These are phyloP conservation scores for Xenentodon cancila DNA, from an alignment of 2,797 vertebrate genomes.

Conservation along the genomic window DNA sequence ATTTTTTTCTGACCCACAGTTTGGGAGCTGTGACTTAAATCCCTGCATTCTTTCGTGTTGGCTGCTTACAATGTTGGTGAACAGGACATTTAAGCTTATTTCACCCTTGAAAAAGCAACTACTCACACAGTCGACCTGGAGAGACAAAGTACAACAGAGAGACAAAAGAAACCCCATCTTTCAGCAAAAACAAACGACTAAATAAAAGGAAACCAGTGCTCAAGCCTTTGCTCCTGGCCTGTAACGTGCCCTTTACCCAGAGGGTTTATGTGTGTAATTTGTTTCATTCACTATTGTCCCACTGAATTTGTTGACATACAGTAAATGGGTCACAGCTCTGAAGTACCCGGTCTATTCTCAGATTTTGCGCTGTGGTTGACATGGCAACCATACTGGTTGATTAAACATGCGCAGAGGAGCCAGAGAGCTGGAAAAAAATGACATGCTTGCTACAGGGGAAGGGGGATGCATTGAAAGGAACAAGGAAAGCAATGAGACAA, in stretches of 20 bases:
- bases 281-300: slow-evolving; percentile 88
- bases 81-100: slow-evolving; percentile 16
- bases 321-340: slow-evolving; percentile 97
- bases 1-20: slow-evolving; percentile 8
- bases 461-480: slow-evolving; percentile 57
- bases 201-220: slow-evolving; percentile 52
- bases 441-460: slow-evolving; percentile 69
- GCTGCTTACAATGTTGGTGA: slow-evolving; percentile 1
- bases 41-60: slow-evolving; percentile 2
- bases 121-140: not conserved
- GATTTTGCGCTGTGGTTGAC: slow-evolving; percentile 88
- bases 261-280: slow-evolving; percentile 84
- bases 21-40: slow-evolving; percentile 20
- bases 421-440: slow-evolving; percentile 56
- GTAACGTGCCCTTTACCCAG: slow-evolving; percentile 60
- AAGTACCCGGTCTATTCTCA: slow-evolving; percentile 86
- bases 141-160: slow-evolving; percentile 1
- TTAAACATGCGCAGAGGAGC: slow-evolving; percentile 89
- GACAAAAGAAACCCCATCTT: slow-evolving; percentile 36
- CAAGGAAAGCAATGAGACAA: slow-evolving; percentile 63
- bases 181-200: slow-evolving; percentile 28
- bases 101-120: not conserved
- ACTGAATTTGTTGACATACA: slow-evolving; percentile 93
- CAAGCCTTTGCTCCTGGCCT: slow-evolving; percentile 69
- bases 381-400: slow-evolving; percentile 93